Base-by-base conservation (phyloP, 1,140 invertebrate species). In the Dendrolimus kikuchii region DNA sequence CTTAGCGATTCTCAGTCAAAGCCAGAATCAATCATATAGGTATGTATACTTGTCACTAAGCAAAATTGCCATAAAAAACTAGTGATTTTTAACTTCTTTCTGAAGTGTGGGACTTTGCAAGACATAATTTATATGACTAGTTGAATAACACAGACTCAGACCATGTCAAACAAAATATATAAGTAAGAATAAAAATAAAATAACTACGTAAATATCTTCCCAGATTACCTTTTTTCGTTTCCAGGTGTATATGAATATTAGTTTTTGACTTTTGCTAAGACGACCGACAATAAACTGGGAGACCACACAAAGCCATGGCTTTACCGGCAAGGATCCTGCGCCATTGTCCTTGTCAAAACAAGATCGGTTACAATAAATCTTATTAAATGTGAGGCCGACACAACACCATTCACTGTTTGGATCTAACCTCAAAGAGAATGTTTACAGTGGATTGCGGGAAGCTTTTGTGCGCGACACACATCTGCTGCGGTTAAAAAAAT, bases 341-440 rank as follows among this genome's bases (percentile, higher is more conserved):
- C 74, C 61, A 81, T 83, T 83, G 77, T 81, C 59, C 62, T 62
- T 81, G 80, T 83, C 80, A 83, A 73, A 83, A 83, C 80, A 83
- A 69, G 80, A 83, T 83, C 77, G 62, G 77, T 83, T 83, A 81
- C 80, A 83, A 83, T 83, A 83, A 83, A 83, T 83, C 80, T 83
- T 83, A 83, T 83, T 83, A 81, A 74, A 80, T 60, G 67, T 55
- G 58, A 9, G 53, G 50, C 66, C 63, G 66, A 74, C 77, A 72
- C 73, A 70, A 63, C 66, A 66, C 68, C 67, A 81, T 81, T 78
- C 75, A 74, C 65, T 38, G 48, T 56, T 66, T 74, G 68, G 71
- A 71, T 70, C 47, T 52, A 49, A 61, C 63, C 55, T 61, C 55
- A 59, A 63, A 75, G 70, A 47, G 55, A 60, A 45, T 81, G 74